These are phyloP conservation scores for Apteryx mantelli DNA, from an alignment of 2,113 vertebrate species.

Conservation along the genomic window DNA sequence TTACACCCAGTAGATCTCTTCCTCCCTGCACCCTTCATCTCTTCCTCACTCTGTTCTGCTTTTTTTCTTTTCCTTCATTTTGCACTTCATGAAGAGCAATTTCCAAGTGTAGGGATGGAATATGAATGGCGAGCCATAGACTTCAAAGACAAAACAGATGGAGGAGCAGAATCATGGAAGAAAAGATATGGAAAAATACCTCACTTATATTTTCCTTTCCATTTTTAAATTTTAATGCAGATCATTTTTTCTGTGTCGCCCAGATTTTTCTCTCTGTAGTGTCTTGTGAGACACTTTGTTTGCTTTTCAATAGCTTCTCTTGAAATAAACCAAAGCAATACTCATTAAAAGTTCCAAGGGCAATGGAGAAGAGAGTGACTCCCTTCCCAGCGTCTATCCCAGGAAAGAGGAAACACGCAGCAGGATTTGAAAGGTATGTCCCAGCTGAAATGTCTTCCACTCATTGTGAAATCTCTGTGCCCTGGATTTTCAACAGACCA, in stretches of 20 bases:
- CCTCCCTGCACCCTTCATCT: conserved; percentile 14
- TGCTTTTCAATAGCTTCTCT: conserved; percentile 80
- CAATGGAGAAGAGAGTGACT: conserved; percentile 75
- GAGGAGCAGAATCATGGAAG: conserved; percentile 61
- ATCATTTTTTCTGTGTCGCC: conserved; percentile 66
- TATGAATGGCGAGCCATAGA: conserved; percentile 52
- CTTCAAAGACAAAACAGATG: conserved; percentile 37
- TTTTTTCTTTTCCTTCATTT: conserved; percentile 37
- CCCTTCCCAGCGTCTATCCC: conserved; percentile 68
- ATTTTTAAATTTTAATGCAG: conserved; percentile 60
- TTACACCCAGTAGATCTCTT: conserved; percentile 43
- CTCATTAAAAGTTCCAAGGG: conserved; percentile 76
- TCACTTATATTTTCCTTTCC: conserved; percentile 48
- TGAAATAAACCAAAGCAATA: conserved; percentile 85
- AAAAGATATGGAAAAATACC: conserved; percentile 55
- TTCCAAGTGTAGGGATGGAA: conserved; percentile 69
- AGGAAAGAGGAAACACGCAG: conserved; percentile 55
- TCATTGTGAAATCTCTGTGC: conserved; percentile 35
- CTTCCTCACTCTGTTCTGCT: conserved; percentile 16
- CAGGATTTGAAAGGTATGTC: conserved; percentile 80
- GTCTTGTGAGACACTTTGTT: conserved; percentile 78
- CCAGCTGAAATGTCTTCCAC: conserved; percentile 52
- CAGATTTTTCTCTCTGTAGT: conserved; percentile 73
- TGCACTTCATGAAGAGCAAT: conserved; percentile 65
- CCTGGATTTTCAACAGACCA: conserved; percentile 33